Conservation (phyloP, 2,797 vertebrate species). For the Halcyon leucocephala region DNA sequence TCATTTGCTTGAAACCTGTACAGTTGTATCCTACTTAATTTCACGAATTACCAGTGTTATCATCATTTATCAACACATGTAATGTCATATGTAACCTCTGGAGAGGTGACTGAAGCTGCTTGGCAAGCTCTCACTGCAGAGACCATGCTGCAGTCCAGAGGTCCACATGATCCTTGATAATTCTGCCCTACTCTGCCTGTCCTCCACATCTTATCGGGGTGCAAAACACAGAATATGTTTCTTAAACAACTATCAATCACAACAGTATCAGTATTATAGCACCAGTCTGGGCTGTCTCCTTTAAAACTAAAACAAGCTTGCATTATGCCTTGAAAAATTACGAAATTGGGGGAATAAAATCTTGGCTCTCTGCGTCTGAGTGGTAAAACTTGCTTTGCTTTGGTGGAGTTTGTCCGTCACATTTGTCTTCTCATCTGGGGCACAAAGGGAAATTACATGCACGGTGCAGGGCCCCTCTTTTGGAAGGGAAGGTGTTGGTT, state of each 20-base stretch:
- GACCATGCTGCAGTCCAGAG: background rate
- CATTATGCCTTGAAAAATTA: background rate
- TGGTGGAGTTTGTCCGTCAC: rapidly evolving
- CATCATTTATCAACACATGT: background rate
- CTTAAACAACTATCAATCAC: background rate
- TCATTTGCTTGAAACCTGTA: background rate
- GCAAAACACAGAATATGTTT: background rate
- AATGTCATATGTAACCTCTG: rapidly evolving
- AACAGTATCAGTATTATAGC: background rate
- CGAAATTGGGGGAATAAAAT: background rate
- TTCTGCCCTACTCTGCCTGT: rapidly evolving
- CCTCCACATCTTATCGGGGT: background rate
- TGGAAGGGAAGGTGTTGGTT: background rate
- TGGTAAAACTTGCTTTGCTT: background rate
- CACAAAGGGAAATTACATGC: background rate
- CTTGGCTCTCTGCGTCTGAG: background rate
- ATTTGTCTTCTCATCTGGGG: rapidly evolving
- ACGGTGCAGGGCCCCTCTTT: background rate
- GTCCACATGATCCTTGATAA: rapidly evolving
- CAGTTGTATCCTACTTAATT: background rate
- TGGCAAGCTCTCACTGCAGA: background rate
- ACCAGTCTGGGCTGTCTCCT: background rate
- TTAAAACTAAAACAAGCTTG: background rate
- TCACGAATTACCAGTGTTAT: background rate
- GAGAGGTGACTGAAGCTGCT: background rate